Evolutionary conservation across 2,797 vertebrate species (phyloP).

Genomic region (Aulostomus chinensis): DNA sequence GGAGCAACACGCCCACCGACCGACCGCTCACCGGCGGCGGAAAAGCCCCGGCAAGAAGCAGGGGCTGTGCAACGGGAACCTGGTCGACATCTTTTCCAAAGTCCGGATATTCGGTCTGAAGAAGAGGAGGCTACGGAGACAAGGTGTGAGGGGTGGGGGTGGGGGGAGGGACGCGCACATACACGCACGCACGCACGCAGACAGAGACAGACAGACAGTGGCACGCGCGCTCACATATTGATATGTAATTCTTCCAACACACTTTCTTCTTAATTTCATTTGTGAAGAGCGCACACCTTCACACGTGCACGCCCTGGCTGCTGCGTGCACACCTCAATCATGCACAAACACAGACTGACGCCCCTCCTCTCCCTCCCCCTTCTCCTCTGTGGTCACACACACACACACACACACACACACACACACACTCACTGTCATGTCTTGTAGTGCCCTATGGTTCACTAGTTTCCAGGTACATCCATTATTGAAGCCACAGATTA

Average conservation of each 20-base stretch:
- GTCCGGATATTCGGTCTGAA: constrained; percentile 96
- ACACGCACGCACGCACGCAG: neutral
- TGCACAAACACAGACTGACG: constrained; percentile 32
- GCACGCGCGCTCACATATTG: constrained; percentile 29
- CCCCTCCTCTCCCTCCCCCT: neutral
- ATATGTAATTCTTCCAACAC: constrained; percentile 1
- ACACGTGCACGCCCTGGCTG: constrained; percentile 9
- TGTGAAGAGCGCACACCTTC: constrained; percentile 20
- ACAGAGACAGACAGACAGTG: constrained; percentile 1
- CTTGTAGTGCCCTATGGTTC: constrained; percentile 59
- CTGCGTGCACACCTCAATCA: constrained; percentile 22
- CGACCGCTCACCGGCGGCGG: constrained; percentile 87
- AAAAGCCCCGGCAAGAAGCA: constrained; percentile 93
- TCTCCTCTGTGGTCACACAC: constrained; percentile 15
- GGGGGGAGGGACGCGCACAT: constrained; percentile 9
- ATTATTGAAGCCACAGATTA: constrained; percentile 71
- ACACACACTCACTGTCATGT: constrained; percentile 50
- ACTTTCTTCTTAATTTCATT: too few species aligned
- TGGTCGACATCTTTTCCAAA: constrained; percentile 98
- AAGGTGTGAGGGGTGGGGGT: constrained; percentile 81
- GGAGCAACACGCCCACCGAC: constrained; percentile 93
- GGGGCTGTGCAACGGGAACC: constrained; percentile 92
- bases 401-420: constrained; percentile 19
- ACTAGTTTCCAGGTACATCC: constrained; percentile 66
- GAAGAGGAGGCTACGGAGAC: constrained; percentile 92